These are phyloP conservation scores for Thaumatotibia leucotreta DNA, from an alignment of 1,140 invertebrate genomes.

Conservation along the genomic window DNA sequence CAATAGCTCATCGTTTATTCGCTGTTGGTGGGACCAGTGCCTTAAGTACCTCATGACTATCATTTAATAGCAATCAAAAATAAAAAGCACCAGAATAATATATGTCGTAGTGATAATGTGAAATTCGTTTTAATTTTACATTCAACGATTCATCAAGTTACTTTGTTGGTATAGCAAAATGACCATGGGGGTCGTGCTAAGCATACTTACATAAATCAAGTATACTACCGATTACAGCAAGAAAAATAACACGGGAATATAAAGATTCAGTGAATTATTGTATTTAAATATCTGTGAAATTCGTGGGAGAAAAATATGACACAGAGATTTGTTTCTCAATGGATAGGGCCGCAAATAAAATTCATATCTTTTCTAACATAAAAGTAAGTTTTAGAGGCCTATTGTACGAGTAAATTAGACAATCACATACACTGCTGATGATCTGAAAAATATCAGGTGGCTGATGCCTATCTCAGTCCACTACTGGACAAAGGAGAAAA, in stretches of 20 bases:
- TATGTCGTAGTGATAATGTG: conserved; percentile 19
- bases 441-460: too few relatives aligned
- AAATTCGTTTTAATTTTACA: conserved; percentile 11
- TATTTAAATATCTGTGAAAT: neutral
- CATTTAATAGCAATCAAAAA: conserved; percentile 71
- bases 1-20: too few relatives aligned
- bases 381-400: too few relatives aligned
- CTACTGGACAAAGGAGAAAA: too few relatives aligned
- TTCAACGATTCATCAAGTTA: conserved; percentile 1
- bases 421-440: too few relatives aligned
- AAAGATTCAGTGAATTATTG: neutral
- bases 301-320: neutral
- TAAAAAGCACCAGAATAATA: conserved; percentile 40
- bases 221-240: neutral
- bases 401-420: too few relatives aligned
- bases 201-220: conserved; percentile 2
- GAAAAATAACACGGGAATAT: neutral
- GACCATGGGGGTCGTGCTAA: too few relatives aligned
- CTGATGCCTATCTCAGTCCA: too few relatives aligned
- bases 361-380: too few relatives aligned
- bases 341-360: too few relatives aligned
- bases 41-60: conserved; percentile 50
- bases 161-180: neutral
- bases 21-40: too few relatives aligned
- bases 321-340: too few relatives aligned